phyloP scores from a whole-genome alignment of 2,113 vertebrate species.

The Lutjanus erythropterus region DNA sequence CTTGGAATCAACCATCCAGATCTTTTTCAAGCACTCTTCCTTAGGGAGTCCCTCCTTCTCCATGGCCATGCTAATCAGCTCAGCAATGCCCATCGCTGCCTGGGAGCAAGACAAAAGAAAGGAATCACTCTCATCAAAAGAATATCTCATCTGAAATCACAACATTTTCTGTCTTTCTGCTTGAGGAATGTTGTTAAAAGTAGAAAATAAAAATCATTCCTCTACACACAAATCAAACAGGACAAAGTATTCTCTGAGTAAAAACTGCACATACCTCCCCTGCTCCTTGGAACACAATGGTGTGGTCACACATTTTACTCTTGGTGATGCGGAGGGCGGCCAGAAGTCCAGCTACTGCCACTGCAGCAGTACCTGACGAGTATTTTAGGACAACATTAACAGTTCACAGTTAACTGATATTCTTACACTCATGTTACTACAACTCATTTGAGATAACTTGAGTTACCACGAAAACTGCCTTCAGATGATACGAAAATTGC shows the following conservation, averaged over 20 bases:
- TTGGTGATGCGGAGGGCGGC: conserved; percentile 94
- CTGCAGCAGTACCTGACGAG: conserved; percentile 92
- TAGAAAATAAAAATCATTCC: background rate
- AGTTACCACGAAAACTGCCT: too few species aligned
- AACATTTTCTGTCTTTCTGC: too few species aligned
- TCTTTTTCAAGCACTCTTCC: conserved; percentile 88
- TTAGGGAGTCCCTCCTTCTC: conserved; percentile 91
- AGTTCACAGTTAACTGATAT: background rate
- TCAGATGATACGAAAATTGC: too few species aligned
- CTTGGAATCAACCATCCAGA: conserved; percentile 99
- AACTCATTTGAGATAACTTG: too few species aligned
- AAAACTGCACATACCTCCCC: conserved; percentile 91
- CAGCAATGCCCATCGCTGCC: conserved; percentile 97
- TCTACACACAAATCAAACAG: background rate
- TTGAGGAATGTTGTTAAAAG: background rate
- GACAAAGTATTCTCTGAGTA: too few species aligned
- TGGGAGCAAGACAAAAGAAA: conserved; percentile 62
- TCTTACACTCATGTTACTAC: too few species aligned
- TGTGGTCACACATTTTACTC: conserved; percentile 94
- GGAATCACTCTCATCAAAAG: too few species aligned
- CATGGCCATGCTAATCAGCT: conserved; percentile 96
- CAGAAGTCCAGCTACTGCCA: conserved; percentile 95
- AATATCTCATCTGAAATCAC: background rate
- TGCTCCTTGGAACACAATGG: conserved; percentile 95
- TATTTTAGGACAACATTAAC: background rate